Base-by-base conservation (phyloP, 2,797 vertebrate genomes). In the Chrysocyon brachyurus region DNA sequence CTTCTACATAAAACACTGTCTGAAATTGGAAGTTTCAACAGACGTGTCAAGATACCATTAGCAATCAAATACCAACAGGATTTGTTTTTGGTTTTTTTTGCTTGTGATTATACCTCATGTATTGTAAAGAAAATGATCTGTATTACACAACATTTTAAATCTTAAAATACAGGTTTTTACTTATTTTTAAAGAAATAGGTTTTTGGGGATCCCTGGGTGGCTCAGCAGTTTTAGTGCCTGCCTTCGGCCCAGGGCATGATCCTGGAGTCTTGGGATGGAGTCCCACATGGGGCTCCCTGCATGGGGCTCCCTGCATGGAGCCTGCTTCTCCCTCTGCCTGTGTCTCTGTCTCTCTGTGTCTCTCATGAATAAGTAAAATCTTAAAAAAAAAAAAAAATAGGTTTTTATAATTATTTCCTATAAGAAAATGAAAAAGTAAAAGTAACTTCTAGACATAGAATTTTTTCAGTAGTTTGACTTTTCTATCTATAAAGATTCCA, bases 41-140 rank as follows among this genome's bases (percentile, higher is more conserved):
- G 77, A 94, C 21, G 31, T 31, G 94, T 78, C 57, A 46, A 96
- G 85, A 92, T 92, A 90, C 59, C 93, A 82, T 84, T 84, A 97
- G 77, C 66, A 87, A 90, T 87, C 59, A 93, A 61, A 93, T 40
- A 88, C 40, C 57, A 87, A 81, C 5, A 11, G 36, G 94, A 88
- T 52, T 52, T 92, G n/a, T 46, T 46, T 46, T 46, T 46, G 40
- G 7, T 46, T 46, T 46, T 46, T 46, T 46, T 46, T 82, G 21
- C 52, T 82, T 93, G 46, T 56, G 68, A 68, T 64, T 46, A 52
- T 12, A 36, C 31, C 54, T 79, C 46, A 63, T 28, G 26, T 31
- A 72, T 3, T 78, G 33, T 19, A 24, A 87, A 49, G 49, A 33
- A 72, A 82, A 46, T 1, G 16, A 49, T 31, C 36, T 17, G 17